Evolutionary conservation across 1,140 invertebrate genomes (phyloP), one percentile per base, ranked within the genome.

Genomic region (Macrosteles quadrilineatus): DNA sequence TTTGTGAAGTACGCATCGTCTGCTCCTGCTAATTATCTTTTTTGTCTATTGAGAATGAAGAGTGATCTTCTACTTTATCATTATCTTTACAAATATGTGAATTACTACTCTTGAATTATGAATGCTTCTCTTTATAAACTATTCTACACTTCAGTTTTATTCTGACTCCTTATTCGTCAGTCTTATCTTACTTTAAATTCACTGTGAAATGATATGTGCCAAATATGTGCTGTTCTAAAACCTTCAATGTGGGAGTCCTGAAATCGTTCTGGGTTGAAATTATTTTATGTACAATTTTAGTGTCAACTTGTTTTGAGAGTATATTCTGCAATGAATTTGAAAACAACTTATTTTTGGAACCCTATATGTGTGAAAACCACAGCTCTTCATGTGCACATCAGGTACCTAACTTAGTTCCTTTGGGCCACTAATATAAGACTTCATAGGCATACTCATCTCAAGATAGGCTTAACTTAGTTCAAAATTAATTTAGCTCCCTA

Each of bases 151-250:
- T 53, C 32, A 36, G 32, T 6, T 36, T 36, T 36, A 6, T 36
- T 4, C 32, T 36, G 32, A 36, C 32, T 6, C 4, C 14, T 14
- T 36, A 6, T 36, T 36, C 14, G 32, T 36, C 32, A 36, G 32
- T 36, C 4, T 36, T 9, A 27, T 29, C 6, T 59, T 59, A 30
- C 12, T 59, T 30, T 59, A 30, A 53, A 21, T 59, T n/a, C 11
- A 59, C 27, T 59, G 55, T 59, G 21, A 59, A 23, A 59, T 59
- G 55, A 4, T 59, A 59, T 59, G 55, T 59, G 55, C 55, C 55
- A 59, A 59, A 59, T 59, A 59, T 59, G 55, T 59, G 55, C 55
- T 27, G 25, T 59, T 59, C 25, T 59, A 59, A 59, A 27, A 27
- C 25, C 23, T 59, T 14, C 25, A 59, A 59, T 59, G 55, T 59